These are phyloP conservation scores for Eupsilia transversa DNA, from an alignment of 2,888 invertebrate genomes.

Conservation along the genomic window DNA sequence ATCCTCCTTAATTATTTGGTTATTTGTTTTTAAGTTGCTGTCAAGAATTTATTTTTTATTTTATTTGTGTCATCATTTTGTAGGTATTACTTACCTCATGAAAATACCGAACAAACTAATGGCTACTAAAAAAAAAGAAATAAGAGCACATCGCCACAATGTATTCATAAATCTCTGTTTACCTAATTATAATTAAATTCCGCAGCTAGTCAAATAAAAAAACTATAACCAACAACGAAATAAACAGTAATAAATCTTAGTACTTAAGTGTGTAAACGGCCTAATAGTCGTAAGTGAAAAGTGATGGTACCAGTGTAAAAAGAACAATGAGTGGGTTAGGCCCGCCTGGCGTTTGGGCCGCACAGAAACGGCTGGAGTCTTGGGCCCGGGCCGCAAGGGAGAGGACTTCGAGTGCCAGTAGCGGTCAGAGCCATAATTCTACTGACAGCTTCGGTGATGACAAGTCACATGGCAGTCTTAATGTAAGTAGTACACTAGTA, in stretches of 20 bases:
- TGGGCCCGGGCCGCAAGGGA: conserved; percentile 94
- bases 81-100: background rate
- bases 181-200: background rate
- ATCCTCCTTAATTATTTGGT: background rate
- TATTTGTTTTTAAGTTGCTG: background rate
- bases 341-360: conserved; percentile 94
- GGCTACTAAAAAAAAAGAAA: background rate
- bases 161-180: background rate
- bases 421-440: conserved; percentile 90
- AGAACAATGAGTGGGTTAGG: conserved; percentile 92
- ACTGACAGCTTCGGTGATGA: conserved; percentile 89
- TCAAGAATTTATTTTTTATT: background rate
- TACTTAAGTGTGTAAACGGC: conserved; percentile 36
- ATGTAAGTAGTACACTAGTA: conserved; percentile 73
- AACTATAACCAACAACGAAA: conserved; percentile 58
- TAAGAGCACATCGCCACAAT: no score
- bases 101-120: background rate
- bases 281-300: conserved; percentile 51
- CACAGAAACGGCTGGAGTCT: conserved; percentile 94
- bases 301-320: conserved; percentile 69
- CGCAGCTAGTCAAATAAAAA: conserved; percentile 23
- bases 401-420: conserved; percentile 90
- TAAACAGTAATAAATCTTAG: conserved; percentile 43
- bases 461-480: conserved; percentile 86
- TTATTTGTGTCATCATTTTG: background rate